phyloP scores from a whole-genome alignment of 2,797 vertebrate species.

The Amphiprion clarkii region DNA sequence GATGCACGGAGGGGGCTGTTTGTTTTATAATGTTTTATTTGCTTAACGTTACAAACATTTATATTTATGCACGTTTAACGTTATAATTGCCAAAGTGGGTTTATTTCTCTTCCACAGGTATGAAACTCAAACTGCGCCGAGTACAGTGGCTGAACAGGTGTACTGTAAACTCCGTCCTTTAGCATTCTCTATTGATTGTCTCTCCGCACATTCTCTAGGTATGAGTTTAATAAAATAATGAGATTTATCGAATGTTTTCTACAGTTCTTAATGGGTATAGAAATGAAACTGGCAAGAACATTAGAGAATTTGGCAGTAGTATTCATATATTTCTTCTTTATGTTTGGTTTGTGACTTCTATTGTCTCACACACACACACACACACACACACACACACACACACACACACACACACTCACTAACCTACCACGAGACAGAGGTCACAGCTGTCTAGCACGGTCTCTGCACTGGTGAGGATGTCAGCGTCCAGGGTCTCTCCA shows the following conservation, averaged over 20 bases:
- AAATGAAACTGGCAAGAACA: neutral
- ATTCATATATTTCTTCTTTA: neutral
- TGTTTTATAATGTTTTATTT: no score
- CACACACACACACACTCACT: neutral
- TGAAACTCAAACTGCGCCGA: neutral
- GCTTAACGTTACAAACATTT: no score
- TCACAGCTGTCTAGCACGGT: conserved; percentile 91
- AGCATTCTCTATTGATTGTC: neutral
- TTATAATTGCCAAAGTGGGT: no score
- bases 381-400: no score
- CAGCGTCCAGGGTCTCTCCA: conserved; percentile 92
- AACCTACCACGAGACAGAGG: conserved; percentile 93
- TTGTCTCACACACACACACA: neutral
- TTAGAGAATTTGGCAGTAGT: neutral
- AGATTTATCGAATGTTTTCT: neutral
- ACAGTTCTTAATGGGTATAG: neutral
- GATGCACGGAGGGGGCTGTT: no score
- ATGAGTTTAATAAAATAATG: neutral
- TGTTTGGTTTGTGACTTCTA: no score
- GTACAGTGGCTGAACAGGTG: neutral
- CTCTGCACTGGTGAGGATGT: conserved; percentile 87
- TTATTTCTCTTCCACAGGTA: neutral
- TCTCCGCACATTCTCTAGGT: neutral
- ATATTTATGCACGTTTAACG: no score
- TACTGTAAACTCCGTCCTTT: neutral